A percentile compares a stretch with the other conserved stretches of the same genome.
Evolutionary conservation across 2,797 vertebrate genomes (phyloP).

Genomic region (Acanthornis magna): DNA sequence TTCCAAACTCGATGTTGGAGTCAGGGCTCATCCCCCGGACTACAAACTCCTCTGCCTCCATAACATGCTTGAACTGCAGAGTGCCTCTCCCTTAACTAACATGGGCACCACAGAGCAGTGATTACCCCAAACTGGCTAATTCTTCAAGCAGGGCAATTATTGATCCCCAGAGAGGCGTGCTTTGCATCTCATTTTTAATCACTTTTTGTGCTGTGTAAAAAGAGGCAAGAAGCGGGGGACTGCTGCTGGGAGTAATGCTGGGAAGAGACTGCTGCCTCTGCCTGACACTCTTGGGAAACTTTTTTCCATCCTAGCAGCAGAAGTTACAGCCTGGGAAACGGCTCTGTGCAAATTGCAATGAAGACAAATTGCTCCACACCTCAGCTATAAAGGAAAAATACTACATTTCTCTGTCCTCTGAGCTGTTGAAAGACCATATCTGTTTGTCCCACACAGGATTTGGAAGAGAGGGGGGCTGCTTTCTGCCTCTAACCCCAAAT

Average conservation of each 20-base stretch:
- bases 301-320: not conserved
- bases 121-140: slow-evolving; percentile 34
- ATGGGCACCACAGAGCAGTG: not conserved
- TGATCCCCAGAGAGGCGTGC: not conserved
- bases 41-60: not conserved
- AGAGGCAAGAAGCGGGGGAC: not conserved
- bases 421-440: not conserved
- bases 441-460: not conserved
- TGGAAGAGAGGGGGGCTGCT: not conserved
- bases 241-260: not conserved
- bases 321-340: not conserved
- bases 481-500: not conserved
- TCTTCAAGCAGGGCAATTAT: slow-evolving; percentile 27
- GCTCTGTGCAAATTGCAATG: not conserved
- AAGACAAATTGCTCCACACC: not conserved
- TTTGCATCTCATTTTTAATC: slow-evolving; percentile 43
- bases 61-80: not conserved
- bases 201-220: slow-evolving; percentile 7
- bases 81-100: not conserved
- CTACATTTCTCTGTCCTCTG: not conserved
- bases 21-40: not conserved
- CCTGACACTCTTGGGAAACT: not conserved
- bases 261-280: not conserved
- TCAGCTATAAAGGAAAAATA: not conserved
- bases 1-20: not conserved